These are phyloP conservation scores for Cygnus atratus DNA, from an alignment of 2,113 vertebrate genomes.

Conservation along the genomic window DNA sequence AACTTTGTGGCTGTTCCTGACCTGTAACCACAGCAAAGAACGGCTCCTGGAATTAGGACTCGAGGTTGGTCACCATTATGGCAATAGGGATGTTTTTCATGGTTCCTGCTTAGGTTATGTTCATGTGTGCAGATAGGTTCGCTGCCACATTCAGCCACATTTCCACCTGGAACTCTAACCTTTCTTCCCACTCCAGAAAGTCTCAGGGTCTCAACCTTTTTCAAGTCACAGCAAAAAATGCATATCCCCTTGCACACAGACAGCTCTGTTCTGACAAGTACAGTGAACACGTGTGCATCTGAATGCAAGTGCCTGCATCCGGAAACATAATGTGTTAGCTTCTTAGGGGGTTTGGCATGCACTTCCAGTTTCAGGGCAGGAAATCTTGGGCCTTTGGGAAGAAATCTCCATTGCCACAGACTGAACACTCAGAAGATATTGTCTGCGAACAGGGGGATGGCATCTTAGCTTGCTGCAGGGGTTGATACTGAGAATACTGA, in stretches of 20 bases:
- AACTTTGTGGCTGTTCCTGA: background rate
- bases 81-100: background rate
- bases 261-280: background rate
- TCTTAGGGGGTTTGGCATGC: background rate
- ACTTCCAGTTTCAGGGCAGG: background rate
- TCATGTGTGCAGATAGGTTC: background rate
- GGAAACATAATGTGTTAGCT: background rate
- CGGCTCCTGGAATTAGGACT: background rate
- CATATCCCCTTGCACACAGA: background rate
- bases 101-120: background rate
- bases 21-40: background rate
- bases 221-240: background rate
- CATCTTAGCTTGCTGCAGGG: fast-evolving
- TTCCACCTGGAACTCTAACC: background rate
- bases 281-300: background rate
- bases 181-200: background rate
- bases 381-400: background rate
- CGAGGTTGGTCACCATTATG: background rate
- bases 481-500: background rate
- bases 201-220: background rate
- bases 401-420: background rate
- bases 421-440: background rate
- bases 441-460: background rate
- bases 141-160: background rate
- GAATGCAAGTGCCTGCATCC: background rate